Base-by-base conservation (phyloP, 2,888 invertebrate species). In the Parnassius smintheus region DNA sequence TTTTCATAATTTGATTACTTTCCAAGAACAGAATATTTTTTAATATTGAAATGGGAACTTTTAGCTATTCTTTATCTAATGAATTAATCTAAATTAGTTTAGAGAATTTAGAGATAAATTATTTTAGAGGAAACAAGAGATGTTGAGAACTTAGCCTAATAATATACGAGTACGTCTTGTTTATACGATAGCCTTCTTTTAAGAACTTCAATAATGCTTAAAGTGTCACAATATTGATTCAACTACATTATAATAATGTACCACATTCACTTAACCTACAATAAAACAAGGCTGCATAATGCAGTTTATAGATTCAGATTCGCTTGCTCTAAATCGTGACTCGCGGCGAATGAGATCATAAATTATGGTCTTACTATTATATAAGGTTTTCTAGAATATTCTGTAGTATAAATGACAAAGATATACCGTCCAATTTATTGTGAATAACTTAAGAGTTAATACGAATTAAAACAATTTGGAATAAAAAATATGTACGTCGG, bases 321-420 rank as follows among this genome's bases (percentile, higher is more conserved):
- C 67, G 61, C 62, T 64, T 68, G 64, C 56, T 67, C 66, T 66
- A 66, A 68, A 71, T 70, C 68, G 70, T 69, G 70, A 71, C 68
- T 70, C 62, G 70, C 64, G 67, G 66, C 50, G 58, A 61, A 63
- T 71, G 70, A 70, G 68, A 65, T 71, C 70, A 71, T 68, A 61
- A 68, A 65, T 61, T 62, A 58, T 61, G 13, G 8, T 62, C 65
- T 60, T 44, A 61, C 56, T 62, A 56, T 68, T 64, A 51, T 52
- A 51, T 59, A 63, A 64, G 59, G 56, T 59, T 48, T 60, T 52
- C 46, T 64, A 52, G 56, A 64, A 59, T 64, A 56, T 41, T 64
- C 59, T 25, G 56, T 35, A 22, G 42, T 42, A 42, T 44, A 46
- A 59, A 59, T 53, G 48, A 44, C 48, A 62, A 46, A 57, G 57